Evolutionary conservation across 2,113 vertebrate genomes (phyloP).

Genomic region (Salvelinus sp.): DNA sequence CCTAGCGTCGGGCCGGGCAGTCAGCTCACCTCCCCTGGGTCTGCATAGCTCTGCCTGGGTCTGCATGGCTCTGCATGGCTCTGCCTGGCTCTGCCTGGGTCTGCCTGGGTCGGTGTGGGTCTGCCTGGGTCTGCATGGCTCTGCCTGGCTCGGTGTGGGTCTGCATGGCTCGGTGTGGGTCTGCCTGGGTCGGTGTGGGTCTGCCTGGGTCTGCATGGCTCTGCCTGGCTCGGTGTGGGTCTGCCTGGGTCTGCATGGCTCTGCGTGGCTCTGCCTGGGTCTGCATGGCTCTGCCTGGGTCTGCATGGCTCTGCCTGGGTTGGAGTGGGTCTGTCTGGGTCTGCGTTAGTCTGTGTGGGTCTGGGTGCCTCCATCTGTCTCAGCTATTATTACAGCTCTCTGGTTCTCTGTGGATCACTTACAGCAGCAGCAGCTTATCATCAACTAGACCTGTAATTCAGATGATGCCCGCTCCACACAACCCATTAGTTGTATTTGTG

Average conservation of each 20-base stretch:
- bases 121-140: not conserved
- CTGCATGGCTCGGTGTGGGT: not conserved
- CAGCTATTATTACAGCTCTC: conserved; percentile 61
- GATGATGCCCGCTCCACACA: conserved; percentile 67
- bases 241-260: not conserved
- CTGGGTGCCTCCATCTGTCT: conserved; percentile 12
- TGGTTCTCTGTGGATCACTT: conserved; percentile 54
- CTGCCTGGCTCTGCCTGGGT: not conserved
- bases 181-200: not conserved
- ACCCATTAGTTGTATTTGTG: conserved; percentile 42
- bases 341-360: too few relatives aligned
- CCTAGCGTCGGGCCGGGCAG: not conserved
- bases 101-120: not conserved
- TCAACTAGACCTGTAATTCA: conserved; percentile 70
- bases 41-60: too few relatives aligned
- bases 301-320: not conserved
- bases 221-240: not conserved
- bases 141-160: not conserved
- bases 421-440: conserved; percentile 70
- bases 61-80: not conserved
- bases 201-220: not conserved
- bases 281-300: not conserved
- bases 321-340: not conserved
- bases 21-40: conserved; percentile 6
- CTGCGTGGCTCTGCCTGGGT: not conserved